Evolutionary conservation across 1,140 invertebrate species (phyloP).

Genomic region (Brachionus angularis): DNA sequence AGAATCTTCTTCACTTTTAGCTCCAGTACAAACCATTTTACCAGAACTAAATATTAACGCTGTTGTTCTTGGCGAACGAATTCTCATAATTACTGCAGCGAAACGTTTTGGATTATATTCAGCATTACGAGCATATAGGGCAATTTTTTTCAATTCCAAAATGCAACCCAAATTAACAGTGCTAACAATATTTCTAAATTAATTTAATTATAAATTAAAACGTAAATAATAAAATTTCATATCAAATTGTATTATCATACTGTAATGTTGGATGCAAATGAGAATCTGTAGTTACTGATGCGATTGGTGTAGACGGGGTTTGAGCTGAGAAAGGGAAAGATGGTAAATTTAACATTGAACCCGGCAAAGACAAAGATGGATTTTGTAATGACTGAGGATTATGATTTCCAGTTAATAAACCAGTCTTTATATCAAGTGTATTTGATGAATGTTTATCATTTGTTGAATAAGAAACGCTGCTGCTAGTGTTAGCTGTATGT

Average conservation of each 20-base stretch:
- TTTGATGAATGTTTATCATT: not conserved
- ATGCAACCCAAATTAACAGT: constrained; percentile 90
- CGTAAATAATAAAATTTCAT: no score
- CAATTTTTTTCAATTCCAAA: constrained; percentile 72
- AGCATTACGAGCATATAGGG: constrained; percentile 95
- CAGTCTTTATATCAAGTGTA: not conserved
- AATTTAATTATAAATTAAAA: no score
- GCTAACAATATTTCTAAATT: constrained; percentile 70
- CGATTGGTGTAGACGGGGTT: constrained; percentile 4
- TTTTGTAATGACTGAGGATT: constrained; percentile 5
- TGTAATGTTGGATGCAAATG: constrained; percentile 37
- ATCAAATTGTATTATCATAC: no score
- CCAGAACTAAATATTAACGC: constrained; percentile 98
- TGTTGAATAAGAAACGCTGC: no score
- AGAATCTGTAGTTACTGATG: constrained; percentile 2
- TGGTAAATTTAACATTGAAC: not conserved
- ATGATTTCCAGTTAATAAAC: no score
- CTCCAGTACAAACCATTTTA: constrained; percentile 99
- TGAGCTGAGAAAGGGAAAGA: constrained; percentile 25
- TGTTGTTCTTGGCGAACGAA: constrained; percentile 93
- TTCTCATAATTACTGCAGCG: constrained; percentile 99
- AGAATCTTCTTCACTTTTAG: constrained; percentile 97
- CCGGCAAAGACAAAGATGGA: constrained; percentile 11
- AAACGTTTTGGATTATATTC: constrained; percentile 99
- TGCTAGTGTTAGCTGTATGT: no score